Evolutionary conservation across 2,113 vertebrate species (phyloP).

Genomic region (Syrmaticus mikado): DNA sequence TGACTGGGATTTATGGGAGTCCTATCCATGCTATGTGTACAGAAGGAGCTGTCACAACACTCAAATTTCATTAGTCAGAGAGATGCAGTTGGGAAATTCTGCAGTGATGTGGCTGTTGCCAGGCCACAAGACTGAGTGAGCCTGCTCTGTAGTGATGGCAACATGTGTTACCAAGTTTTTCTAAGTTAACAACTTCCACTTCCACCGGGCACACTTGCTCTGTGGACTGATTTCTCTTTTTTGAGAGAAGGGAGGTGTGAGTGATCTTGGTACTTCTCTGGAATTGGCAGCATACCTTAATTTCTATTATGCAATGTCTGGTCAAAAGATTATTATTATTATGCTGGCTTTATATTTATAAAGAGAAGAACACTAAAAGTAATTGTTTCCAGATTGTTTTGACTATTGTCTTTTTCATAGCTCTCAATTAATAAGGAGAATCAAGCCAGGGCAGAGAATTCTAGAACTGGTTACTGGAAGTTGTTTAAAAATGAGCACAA

Average conservation of each 20-base stretch:
- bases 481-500: constrained; percentile 2
- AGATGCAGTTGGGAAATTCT: neutral
- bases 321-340: neutral
- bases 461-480: neutral
- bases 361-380: neutral
- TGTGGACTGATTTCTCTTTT: neutral
- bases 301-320: neutral
- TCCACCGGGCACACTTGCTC: neutral
- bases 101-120: neutral
- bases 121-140: neutral
- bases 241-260: neutral
- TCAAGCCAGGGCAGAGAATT: neutral
- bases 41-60: neutral
- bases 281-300: neutral
- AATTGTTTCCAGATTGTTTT: neutral
- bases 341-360: neutral
- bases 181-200: neutral
- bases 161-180: neutral
- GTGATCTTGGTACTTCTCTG: neutral
- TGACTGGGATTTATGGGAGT: neutral
- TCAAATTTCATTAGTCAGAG: neutral
- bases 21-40: neutral
- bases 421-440: neutral
- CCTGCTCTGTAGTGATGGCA: neutral
- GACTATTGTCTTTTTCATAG: neutral